Evolutionary conservation across 1,140 invertebrate genomes (phyloP), one percentile per base, ranked within the genome.

Genomic region (Planococcus citri): DNA sequence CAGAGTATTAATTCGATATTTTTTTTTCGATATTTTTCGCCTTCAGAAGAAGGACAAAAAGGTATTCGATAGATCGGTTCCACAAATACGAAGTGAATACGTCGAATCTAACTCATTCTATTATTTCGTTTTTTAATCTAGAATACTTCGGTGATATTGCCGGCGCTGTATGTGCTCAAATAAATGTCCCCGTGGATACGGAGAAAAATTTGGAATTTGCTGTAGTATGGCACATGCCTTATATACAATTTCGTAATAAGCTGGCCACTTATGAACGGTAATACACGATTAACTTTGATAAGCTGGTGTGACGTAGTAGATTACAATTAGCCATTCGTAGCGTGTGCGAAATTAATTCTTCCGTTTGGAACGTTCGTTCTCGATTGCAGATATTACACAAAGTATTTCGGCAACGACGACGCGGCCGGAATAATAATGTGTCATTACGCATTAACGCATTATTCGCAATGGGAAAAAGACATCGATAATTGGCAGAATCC

Each of bases 191-290:
- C 14, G 10, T 24, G 8, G 41, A 38, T 25, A 14, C 20, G 60
- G 60, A 25, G 10, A 22, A 20, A 38, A 77, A 82, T 20, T 77
- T 88, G 41, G 88, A 91, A 75, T 90, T 94, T 76, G 83, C 84
- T 75, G 80, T 95, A 6, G 85, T 84, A 3, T 94, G 92, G 92
- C 88, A 94, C 77, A 94, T 93, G 89, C 92, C 92, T 27, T 80
- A 86, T 72, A 85, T 94, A 72, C 82, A 87, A 75, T 95, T 94
- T 78, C 84, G 84, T 70, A 81, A 82, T 70, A 86, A 86, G 76
- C 79, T 79, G 69, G 82, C 84, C 72, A 82, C 83, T 71, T 86
- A 90, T 79, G 83, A 80, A 71, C 87, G 84, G 87, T 87, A 77
- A n/a, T n/a, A 68, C 68, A 9, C 22, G 2, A 64, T 10, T 17